These are phyloP conservation scores for Graphium colonna DNA, from an alignment of 2,888 invertebrate genomes.

Conservation along the genomic window DNA sequence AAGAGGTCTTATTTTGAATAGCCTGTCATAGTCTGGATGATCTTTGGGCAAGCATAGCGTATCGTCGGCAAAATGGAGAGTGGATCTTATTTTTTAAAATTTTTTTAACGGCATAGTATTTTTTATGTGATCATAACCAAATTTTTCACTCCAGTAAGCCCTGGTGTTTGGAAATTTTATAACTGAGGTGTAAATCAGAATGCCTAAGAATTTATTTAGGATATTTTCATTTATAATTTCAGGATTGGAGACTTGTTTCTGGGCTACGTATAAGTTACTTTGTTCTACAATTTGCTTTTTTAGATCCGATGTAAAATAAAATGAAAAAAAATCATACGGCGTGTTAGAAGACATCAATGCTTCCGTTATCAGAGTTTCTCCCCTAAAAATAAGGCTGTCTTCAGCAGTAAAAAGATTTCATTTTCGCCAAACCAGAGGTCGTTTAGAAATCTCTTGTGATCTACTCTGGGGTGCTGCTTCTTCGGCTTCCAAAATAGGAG, in stretches of 20 bases:
- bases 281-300: slow-evolving; percentile 32
- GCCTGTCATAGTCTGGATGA: slow-evolving; percentile 34
- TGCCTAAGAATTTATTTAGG: slow-evolving; percentile 38
- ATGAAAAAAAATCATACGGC: slow-evolving; percentile 33
- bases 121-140: slow-evolving; percentile 38
- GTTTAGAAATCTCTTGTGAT: slow-evolving; percentile 37
- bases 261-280: slow-evolving; percentile 37
- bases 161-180: slow-evolving; percentile 37
- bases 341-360: slow-evolving; percentile 31
- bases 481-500: slow-evolving; percentile 37
- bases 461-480: slow-evolving; percentile 35
- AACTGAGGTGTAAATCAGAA: slow-evolving; percentile 36
- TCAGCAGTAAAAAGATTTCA: slow-evolving; percentile 37
- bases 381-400: slow-evolving; percentile 38
- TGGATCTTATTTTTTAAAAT: slow-evolving; percentile 37
- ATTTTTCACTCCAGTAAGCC: slow-evolving; percentile 36
- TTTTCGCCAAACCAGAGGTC: slow-evolving; percentile 41
- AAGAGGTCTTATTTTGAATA: too few species aligned
- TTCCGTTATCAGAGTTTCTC: slow-evolving; percentile 35
- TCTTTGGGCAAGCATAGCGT: slow-evolving; percentile 32
- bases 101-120: slow-evolving; percentile 36
- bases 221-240: too few species aligned
- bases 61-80: slow-evolving; percentile 35
- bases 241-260: slow-evolving; percentile 39
- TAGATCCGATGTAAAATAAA: slow-evolving; percentile 34